Evolutionary conservation across 2,888 invertebrate genomes (phyloP), one percentile per base, ranked within the genome.

Genomic region (Epinotia bilunana): DNA sequence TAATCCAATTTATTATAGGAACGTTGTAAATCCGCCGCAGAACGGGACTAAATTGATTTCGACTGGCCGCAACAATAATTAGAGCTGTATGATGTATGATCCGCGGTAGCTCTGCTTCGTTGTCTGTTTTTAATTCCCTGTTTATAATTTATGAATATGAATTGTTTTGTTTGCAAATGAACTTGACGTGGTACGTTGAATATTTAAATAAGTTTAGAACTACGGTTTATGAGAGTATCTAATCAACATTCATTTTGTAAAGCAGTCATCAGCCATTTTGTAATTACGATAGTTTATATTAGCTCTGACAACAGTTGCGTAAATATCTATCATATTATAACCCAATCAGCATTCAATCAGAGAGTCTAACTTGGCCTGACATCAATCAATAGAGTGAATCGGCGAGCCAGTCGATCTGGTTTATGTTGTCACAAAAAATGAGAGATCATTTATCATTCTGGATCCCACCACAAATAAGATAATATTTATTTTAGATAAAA

Each of bases 61-160:
- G 90, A 90, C 84, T 83, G 80, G 83, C 86, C 84, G 84, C 87
- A 86, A 87, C 83, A 89, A 89, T 91, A 90, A 91, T 91, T 90
- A 88, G 87, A 88, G 86, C 85, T 80, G 80, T 80, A 84, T 88
- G 89, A 90, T 88, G 79, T 81, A 82, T 82, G 81, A 58, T 76
- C 78, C 77, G 79, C 80, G 79, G 80, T 78, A 78, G 78, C 74
- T 49, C 46, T 43, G 73, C 43, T 58, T 76, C 69, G 74, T 70
- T 74, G 76, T 71, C 74, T 76, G 57, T 76, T 76, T 76, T 70
- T 76, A 76, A 76, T 76, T 70, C 70, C 61, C 20, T 73, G 20
- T 73, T 64, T 61, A 67, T 72, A 75, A 75, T 75, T 75, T 75
- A 75, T 72, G 75, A 71, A 72, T 72, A 49, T 55, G 67, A 28